Base-by-base conservation (phyloP, 2,797 vertebrate genomes). In the Sebastes diploproa region DNA sequence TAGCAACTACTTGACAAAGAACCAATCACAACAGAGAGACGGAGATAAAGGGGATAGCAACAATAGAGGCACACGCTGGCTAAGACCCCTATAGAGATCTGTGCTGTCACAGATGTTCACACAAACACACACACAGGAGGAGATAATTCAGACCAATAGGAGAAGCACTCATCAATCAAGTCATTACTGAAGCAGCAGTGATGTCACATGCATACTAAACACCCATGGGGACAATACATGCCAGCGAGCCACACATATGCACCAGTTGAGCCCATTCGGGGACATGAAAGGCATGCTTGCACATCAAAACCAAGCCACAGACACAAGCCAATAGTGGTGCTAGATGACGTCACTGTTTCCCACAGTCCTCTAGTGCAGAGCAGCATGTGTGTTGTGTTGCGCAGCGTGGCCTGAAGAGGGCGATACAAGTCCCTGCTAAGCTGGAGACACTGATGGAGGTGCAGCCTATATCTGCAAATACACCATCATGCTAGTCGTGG, bases 11-110 rank as follows among this genome's bases (percentile, higher is more conserved):
- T 68, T 67, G 77, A 91, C 91, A 90, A 91, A 91, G 89, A 72
- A 87, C 92, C 91, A 93, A 91, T 92, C 86, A 75, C 83, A 92
- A 87, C 78, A 89, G 70, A 80, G 83, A 66, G 11, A 72, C 22
- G 0, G 38, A 78, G 76, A 89, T 87, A 86, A 92, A 90, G 66
- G 68, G 70, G 68, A 63, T 70, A 67, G 86, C 84, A 87, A 94
- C 93, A 93, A 94, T 83, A 55, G 83, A 91, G 92, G 91, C 93
- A 95, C 94, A 90, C 92, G 89, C 83, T 89, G 80, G 23, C 85
- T 36, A 54, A 75, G 38, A 38, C 50, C 54, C 23, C 29, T 25
- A n/a, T 69, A 27, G 72, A 78, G 83, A 71, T 75, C 7, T 77
- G 22, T 77, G 52, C 74, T 64, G 46, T 80, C 87, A 88, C 86